Base-by-base conservation (phyloP, 2,888 invertebrate species). In the Pilophorus perplexus region DNA sequence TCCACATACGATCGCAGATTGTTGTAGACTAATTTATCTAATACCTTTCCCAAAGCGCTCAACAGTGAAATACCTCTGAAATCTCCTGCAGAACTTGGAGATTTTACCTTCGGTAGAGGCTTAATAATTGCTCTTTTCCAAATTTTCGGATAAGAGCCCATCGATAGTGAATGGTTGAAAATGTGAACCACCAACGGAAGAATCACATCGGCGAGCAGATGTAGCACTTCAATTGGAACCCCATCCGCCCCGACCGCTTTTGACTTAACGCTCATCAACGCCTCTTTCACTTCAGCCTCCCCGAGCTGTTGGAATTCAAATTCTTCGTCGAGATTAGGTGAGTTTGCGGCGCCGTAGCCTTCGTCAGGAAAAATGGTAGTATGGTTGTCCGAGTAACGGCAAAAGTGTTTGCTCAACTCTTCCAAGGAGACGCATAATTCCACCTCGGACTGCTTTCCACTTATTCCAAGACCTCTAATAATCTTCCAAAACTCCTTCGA, bases 11-110 rank as follows among this genome's bases (percentile, higher is more conserved):
- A 3, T 10, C 27, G 14, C 2, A 52, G 28, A n/a, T 52, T 27
- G 6, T 12, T 8, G 23, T 52, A 52, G 14, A 52, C 52, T 5
- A 52, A 6, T 25, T 28, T 25, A 14, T 52, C 52, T 12, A 52
- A 14, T 1, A 52, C 14, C 14, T 52, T 52, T 14, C 52, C 48
- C 22, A 20, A 6, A 4, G 22, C 22, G 2, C 20, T 22, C 1
- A 48, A n/a, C 22, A 48, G 5, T n/a, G 48, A 48, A n/a, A 48
- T 48, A 1, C 22, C 48, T 48, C 48, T 48, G 48, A 23, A 48
- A 8, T 48, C 48, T 1, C 2, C 22, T 5, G n/a, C 48, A 6
- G 12, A 20, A 20, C 10, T n/a, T 5, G 48, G 48, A 5, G 10
- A 10, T 20, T 48, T 48, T n/a, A 18, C 14, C 23, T 48, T 48